These are phyloP conservation scores for Sceloporus tristichus DNA, from an alignment of 2,113 vertebrate genomes.

Conservation along the genomic window DNA sequence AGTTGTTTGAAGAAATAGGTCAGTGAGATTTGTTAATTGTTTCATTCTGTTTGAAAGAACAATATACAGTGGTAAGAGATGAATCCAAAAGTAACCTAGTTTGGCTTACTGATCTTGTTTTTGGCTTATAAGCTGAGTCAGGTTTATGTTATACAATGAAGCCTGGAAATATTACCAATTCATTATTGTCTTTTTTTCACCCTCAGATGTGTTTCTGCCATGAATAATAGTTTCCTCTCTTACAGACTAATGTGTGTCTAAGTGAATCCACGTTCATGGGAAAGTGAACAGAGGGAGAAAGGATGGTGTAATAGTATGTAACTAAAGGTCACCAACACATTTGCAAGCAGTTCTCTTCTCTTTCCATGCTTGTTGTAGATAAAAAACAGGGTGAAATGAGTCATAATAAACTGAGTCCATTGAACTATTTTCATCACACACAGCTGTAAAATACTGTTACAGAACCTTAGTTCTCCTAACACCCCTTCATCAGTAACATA, in stretches of 20 bases:
- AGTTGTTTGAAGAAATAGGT: neutral
- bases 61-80: neutral
- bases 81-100: neutral
- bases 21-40: slow-evolving; percentile 21
- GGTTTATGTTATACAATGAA: slow-evolving; percentile 21
- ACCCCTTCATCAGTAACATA: neutral
- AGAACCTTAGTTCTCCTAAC: neutral
- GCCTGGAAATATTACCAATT: neutral
- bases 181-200: neutral
- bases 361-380: neutral
- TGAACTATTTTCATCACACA: slow-evolving; percentile 9
- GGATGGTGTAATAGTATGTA: neutral
- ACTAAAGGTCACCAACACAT: slow-evolving; percentile 11
- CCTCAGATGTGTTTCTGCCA: neutral
- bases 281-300: slow-evolving; percentile 8
- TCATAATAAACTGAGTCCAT: slow-evolving; percentile 20
- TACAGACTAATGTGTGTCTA: neutral
- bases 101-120: slow-evolving; percentile 13
- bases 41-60: slow-evolving; percentile 9
- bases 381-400: slow-evolving; percentile 24
- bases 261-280: neutral
- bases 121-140: slow-evolving; percentile 7
- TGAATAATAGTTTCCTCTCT: slow-evolving; percentile 17
- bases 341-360: neutral
- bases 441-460: neutral